Base-by-base conservation (phyloP, 2,888 invertebrate genomes). In the Agriotes lineatus region DNA sequence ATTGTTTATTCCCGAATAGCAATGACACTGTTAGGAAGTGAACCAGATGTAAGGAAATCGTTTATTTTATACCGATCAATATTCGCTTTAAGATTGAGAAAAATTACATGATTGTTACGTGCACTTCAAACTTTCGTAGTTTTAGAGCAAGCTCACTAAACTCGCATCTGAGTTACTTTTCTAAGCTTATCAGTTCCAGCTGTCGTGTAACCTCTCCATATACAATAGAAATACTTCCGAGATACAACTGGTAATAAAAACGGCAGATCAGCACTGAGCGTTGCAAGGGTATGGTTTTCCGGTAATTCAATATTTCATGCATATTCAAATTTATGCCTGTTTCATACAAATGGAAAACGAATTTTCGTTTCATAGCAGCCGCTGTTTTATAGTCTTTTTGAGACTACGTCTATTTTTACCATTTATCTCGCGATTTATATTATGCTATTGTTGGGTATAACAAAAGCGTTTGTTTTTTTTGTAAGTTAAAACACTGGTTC, bases 291-390 rank as follows among this genome's bases (percentile, higher is more conserved):
- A 50, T 4, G 14, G n/a, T n/a, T 50, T 12, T 50, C 10, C 30
- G 4, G 56, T 19, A 35, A 56, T 56, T 56, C 37, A 19, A 37
- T 56, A 56, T 56, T 56, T 35, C 37, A 56, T 35, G 37, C 35
- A 56, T 56, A 35, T 56, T 56, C 35, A 56, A 19, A 56, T 35
- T 56, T 37, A 56, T 37, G 37, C 37, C 10, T 37, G 35, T 37
- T 56, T 18, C 37, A 12, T 16, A 19, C 20, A 37, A 33, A 19
- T 37, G 18, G 56, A 37, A 56, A 56, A 6, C 37, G 20, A 56
- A 56, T 37, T 30, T 37, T 37, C 56, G 20, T 37, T 56, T 19
- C 37, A 14, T n/a, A 25, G 2, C 50, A 25, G n/a, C n/a, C n/a
- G n/a, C 7, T 50, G 10, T 50, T 22, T 50, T 48, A 20, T 48